These are phyloP conservation scores for Cariama cristata DNA, from an alignment of 2,113 vertebrate species.

Conservation along the genomic window DNA sequence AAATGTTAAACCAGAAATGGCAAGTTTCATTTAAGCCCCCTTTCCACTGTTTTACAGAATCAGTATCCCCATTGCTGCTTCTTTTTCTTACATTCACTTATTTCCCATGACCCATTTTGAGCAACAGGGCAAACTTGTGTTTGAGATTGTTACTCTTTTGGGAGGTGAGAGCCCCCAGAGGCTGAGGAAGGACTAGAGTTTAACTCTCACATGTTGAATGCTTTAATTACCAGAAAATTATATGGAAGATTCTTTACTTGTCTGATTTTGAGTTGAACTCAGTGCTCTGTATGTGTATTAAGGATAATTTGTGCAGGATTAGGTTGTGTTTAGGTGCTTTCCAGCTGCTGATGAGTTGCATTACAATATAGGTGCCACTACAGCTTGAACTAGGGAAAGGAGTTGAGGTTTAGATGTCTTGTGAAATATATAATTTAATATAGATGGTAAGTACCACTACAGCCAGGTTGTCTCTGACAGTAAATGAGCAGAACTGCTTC, in stretches of 20 bases:
- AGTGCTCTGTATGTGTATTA: background rate
- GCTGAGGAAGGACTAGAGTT: background rate
- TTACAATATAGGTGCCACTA: background rate
- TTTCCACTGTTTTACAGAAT: background rate
- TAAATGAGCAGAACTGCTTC: background rate
- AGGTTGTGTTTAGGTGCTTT: background rate
- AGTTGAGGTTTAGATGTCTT: background rate
- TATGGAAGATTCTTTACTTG: background rate
- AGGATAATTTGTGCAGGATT: background rate
- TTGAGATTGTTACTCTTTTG: background rate
- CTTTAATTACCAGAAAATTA: background rate
- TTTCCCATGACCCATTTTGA: background rate
- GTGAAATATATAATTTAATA: background rate
- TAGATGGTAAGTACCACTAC: background rate
- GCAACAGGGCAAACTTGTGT: background rate
- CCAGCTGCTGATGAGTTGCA: background rate
- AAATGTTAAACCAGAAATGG: background rate
- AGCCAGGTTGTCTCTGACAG: background rate
- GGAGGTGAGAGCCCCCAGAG: background rate
- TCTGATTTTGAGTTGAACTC: background rate
- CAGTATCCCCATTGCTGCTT: background rate
- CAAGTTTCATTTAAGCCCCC: background rate
- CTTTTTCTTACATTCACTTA: background rate
- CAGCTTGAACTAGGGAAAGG: background rate
- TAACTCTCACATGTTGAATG: background rate